Base-by-base conservation (phyloP, 1,140 invertebrate species). In the Lepeophtheirus salmonis region DNA sequence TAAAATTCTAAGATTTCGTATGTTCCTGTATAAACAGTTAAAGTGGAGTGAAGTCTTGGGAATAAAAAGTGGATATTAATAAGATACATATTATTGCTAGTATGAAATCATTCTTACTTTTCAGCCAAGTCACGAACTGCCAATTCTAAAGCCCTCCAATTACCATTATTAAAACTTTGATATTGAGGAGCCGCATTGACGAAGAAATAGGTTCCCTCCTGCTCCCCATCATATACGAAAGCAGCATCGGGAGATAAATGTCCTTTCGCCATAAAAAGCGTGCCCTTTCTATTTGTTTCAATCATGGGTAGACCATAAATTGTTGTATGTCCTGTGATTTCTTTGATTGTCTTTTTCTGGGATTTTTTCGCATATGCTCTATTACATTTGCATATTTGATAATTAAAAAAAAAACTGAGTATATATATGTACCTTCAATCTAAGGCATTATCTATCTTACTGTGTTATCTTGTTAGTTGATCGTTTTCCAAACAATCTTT, bases 141-240 rank as follows among this genome's bases (percentile, higher is more conserved):
- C 2, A 16, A 13, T 54, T 61, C 59, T 6, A 52, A 22, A 22
- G 85, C 83, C 73, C 98, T 99, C 67, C 67, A 68, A 58, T 68
- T 68, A n/a, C 66, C 66, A 50, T 67, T 67, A 54, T 68, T 68
- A 30, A 68, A 64, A 14, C 18, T 20, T 51, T 68, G 67, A 62
- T 63, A 68, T 48, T 68, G 67, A 0, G 67, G 67, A 1, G 65
- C 65, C 6, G 50, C 66, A 60, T 60, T 60, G 30, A 60, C 12
- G 17, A 60, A 60, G 57, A 20, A 51, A 26, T 60, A 60, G 23
- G 57, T 60, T 2, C 21, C 57, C 23, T 51, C 49, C 51, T 67
- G 66, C 41, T 65, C 62, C 6, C 55, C 25, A 23, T 63, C 61
- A 25, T 64, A 60, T 17, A 67, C 57, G 20, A 67, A 68, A 62